Evolutionary conservation across 2,888 invertebrate genomes (phyloP), one percentile per base, ranked within the genome.

Genomic region (Gari tellinella): DNA sequence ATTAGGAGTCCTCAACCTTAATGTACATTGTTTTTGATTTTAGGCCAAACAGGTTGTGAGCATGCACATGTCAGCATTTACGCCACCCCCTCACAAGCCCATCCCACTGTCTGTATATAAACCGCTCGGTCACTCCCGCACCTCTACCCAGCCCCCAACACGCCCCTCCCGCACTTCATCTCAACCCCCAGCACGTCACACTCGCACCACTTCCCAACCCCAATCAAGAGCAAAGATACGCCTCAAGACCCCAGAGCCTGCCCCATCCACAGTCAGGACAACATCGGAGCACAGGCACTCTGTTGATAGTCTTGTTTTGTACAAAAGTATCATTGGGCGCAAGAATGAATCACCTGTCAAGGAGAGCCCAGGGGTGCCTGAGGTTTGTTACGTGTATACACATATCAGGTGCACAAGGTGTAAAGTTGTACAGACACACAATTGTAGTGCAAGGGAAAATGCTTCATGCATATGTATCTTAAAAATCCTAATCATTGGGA

Each of bases 41-140:
- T 31, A 31, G 31, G 31, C 31, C 10, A 31, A 31, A 31, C 4
- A 31, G 31, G 31, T n/a, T n/a, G n/a, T 31, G 31, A 31, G 5
- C 4, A 43, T 45, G 25, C 56, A 76, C 67, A 80, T 80, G 61
- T 87, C 86, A 12, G 86, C 87, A 38, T 86, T 86, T 62, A 85
- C 87, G 40, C 84, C 87, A 46, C 85, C 85, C 43, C 85, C 84
- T 26, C 80, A 82, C 31, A 82, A 84, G 51, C 72, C 72, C 7
- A 45, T 61, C 41, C 70, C 63, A 17, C 66, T 79, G 25, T 65
- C 79, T 53, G 68, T 79, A 23, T 79, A 55, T 48, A 58, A 65
- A 26, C 72, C 72, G 12, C 17, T 25, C 26, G 58, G 55, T 43
- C 19, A 15, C 43, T 17, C n/a, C 4, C 43, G 19, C 43, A 31